A percentile compares a stretch with the other conserved stretches of the same genome.
Conservation (phyloP, 2,113 vertebrate genomes). For the Cyanoramphus novaezelandiae region DNA sequence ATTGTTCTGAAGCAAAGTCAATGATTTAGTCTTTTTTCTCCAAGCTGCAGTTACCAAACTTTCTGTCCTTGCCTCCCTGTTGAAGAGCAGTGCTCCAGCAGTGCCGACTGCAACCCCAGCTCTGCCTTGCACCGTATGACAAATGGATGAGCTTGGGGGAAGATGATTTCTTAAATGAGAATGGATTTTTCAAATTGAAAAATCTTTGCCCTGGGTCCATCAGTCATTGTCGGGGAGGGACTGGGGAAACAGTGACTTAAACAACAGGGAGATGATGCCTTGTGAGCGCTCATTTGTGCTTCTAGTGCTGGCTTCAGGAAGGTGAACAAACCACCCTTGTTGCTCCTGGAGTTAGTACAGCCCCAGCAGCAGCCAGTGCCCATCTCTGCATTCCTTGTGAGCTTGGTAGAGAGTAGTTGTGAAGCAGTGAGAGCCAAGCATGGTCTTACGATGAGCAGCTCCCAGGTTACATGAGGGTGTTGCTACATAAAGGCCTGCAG, state of each 20-base stretch:
- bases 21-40: neutral
- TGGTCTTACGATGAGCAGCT: neutral
- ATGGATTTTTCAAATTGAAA: neutral
- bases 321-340: rapidly evolving
- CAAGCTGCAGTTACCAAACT: neutral
- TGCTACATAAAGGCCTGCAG: neutral
- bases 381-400: rapidly evolving
- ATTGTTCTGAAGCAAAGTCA: neutral
- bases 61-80: neutral
- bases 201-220: neutral
- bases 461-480: neutral
- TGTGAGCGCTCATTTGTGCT: neutral
- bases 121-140: neutral
- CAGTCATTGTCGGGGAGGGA: neutral
- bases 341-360: neutral
- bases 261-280: neutral
- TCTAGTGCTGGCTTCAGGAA: neutral
- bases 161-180: neutral
- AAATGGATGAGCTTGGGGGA: neutral
- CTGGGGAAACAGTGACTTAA: neutral
- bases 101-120: neutral
- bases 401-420: neutral
- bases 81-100: neutral
- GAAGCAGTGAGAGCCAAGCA: neutral
- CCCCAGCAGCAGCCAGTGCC: neutral